Evolutionary conservation across 2,113 vertebrate genomes (phyloP).

Genomic region (Ictalurus furcatus): DNA sequence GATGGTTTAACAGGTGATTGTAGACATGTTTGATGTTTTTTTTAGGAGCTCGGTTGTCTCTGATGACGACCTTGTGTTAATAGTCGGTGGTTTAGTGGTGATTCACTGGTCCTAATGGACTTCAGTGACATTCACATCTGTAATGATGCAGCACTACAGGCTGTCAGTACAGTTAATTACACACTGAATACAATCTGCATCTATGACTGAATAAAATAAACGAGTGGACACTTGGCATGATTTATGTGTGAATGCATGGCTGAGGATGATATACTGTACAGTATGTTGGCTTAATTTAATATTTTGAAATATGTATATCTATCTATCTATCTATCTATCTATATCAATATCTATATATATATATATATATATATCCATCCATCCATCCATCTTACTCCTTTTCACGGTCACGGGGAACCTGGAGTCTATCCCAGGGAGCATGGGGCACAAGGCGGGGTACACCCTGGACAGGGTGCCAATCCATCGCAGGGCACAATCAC

Average conservation of each 20-base stretch:
- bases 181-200: not conserved
- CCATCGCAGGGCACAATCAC: too few relatives aligned
- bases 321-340: too few relatives aligned
- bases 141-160: not conserved
- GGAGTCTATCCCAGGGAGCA: too few relatives aligned
- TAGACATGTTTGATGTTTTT: too few relatives aligned
- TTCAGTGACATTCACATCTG: not conserved
- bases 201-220: not conserved
- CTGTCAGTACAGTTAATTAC: not conserved
- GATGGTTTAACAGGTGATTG: not conserved
- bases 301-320: not conserved
- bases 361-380: too few relatives aligned
- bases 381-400: too few relatives aligned
- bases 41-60: not conserved
- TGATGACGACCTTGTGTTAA: not conserved
- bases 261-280: not conserved
- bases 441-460: too few relatives aligned
- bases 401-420: too few relatives aligned
- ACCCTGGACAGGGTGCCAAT: too few relatives aligned
- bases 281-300: not conserved
- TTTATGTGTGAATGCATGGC: not conserved
- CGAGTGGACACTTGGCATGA: not conserved
- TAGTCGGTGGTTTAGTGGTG: not conserved
- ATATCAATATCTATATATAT: too few relatives aligned
- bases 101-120: not conserved